Conservation (phyloP, 2,797 vertebrate species). For the Schizopygopsis malacanthus region DNA sequence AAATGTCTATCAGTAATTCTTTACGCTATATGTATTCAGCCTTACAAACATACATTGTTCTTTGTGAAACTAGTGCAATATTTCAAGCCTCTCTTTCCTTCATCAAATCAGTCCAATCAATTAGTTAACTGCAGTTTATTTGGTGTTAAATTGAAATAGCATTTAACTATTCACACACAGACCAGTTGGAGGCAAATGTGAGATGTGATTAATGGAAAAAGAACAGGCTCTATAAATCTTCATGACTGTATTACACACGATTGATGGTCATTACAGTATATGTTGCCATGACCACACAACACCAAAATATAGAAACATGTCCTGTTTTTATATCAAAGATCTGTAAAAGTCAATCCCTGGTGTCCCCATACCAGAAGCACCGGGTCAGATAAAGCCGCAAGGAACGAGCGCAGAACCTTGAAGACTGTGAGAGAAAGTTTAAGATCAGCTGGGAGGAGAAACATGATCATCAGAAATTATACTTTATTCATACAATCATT, state of each 20-base stretch:
- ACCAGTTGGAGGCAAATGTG: not conserved
- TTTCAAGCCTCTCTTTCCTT: constrained; percentile 9
- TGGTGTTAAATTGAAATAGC: not conserved
- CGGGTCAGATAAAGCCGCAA: constrained; percentile 26
- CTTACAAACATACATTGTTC: not conserved
- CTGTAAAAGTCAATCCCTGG: constrained; percentile 48
- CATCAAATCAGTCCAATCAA: not conserved
- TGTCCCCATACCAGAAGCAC: constrained; percentile 32
- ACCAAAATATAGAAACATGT: constrained; percentile 44
- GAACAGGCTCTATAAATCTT: not conserved
- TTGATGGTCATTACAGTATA: constrained; percentile 3
- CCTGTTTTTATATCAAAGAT: constrained; percentile 64
- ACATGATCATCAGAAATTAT: not conserved
- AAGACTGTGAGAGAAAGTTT: constrained; percentile 26
- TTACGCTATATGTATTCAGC: not conserved
- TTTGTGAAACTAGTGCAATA: not conserved
- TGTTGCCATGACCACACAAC: constrained; percentile 36
- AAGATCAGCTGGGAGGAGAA: constrained; percentile 26
- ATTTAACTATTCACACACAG: not conserved
- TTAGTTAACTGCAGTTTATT: not conserved
- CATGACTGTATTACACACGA: not conserved
- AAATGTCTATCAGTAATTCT: not conserved
- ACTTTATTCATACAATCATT: constrained; percentile 10
- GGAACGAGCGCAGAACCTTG: not conserved
- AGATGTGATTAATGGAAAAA: not conserved